Evolutionary conservation across 2,113 vertebrate species (phyloP).

Genomic region (Sterna hirundo): DNA sequence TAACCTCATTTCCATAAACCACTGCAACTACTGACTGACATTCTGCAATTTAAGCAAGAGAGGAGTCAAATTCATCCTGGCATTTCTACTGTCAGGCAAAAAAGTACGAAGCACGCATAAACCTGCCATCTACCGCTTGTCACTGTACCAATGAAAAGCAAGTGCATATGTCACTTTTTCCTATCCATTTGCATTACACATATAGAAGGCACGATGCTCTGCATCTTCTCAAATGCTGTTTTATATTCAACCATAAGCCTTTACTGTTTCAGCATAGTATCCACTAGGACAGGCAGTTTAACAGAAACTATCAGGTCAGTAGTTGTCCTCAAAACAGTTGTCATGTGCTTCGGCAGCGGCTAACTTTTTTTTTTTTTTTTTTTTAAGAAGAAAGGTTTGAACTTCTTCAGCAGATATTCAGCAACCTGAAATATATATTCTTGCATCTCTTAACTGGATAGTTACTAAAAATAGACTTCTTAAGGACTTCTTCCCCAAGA

Average conservation of each 20-base stretch:
- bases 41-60: conserved; percentile 33
- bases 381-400: neutral
- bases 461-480: neutral
- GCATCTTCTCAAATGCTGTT: neutral
- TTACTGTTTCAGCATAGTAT: neutral
- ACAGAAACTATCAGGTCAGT: neutral
- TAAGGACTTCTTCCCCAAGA: neutral
- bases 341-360: neutral
- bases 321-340: neutral
- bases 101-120: neutral
- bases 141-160: neutral
- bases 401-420: neutral
- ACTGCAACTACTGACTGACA: conserved; percentile 19
- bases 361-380: neutral
- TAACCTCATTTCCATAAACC: conserved; percentile 49
- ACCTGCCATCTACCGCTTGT: neutral
- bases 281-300: neutral
- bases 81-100: conserved; percentile 41
- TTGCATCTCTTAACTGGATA: neutral
- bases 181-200: neutral
- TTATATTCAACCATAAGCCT: neutral
- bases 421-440: neutral
- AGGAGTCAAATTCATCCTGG: conserved; percentile 43
- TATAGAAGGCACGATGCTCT: neutral
- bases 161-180: neutral